Base-by-base conservation (phyloP, 2,888 invertebrate species). In the Apodemia mormo region DNA sequence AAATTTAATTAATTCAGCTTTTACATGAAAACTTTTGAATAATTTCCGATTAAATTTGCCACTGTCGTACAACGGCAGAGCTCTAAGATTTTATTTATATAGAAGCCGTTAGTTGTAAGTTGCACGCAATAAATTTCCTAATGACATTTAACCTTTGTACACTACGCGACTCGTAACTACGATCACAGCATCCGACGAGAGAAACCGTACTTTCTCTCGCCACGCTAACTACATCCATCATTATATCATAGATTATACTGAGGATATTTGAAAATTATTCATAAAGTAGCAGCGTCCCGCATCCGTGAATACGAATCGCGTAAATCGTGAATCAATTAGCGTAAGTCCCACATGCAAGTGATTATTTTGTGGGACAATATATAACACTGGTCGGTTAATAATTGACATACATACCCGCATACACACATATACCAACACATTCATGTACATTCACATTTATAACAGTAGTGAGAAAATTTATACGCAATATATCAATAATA, bases 161-260 rank as follows among this genome's bases (percentile, higher is more conserved):
- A 10, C 2, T 61, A 61, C 37, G 8, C 33, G 61, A 61, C 33
- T 30, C 61, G 61, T 52, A 61, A 33, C 33, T 61, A 33, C 61
- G 61, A 68, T 67, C 77, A 76, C 83, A 82, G 82, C 85, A 81
- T 84, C 82, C 77, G 71, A 71, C 69, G 80, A 81, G 87, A 86
- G 61, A 86, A 86, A 82, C 85, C 71, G 83, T 14, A 61, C 85
- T 88, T 86, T 87, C 87, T 84, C 86, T 72, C 72, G 33, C 61
- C 9, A 2, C 6, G 37, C 61, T 61, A 61, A 61, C 33, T 61
- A 52, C n/a, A 37, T 61, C 61, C 61, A 61, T 61, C 14, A 33
- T 30, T 52, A 52, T 52, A 52, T 52, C 52, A 52, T 52, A 52
- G 52, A 52, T 52, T 52, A 52, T 52, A 22, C 52, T 49, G 49